Evolutionary conservation across 64 coral and sea anemone species (phyloP).

Genomic region (Platygyra sinensis): DNA sequence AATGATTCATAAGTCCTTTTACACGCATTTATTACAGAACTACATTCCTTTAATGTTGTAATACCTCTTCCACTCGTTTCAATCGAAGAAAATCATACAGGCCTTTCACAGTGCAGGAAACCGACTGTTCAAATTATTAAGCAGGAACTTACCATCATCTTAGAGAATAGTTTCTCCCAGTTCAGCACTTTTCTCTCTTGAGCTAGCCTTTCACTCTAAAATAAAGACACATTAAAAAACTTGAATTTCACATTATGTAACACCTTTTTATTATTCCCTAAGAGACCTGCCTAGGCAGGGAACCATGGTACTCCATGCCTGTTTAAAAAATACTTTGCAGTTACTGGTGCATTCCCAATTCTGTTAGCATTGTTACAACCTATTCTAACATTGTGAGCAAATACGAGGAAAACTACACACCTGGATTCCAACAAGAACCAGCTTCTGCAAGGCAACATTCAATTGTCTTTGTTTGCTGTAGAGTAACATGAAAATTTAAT

Average conservation of each 20-base stretch:
- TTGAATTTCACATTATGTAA: too few relatives aligned
- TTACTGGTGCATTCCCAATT: too few relatives aligned
- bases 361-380: neutral
- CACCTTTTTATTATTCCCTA: too few relatives aligned
- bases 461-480: constrained; percentile 95
- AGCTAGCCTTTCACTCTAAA: constrained; percentile 86
- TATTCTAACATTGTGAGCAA: neutral
- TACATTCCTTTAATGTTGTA: too few relatives aligned
- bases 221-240: neutral
- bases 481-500: neutral
- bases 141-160: constrained; percentile 88
- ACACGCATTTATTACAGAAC: too few relatives aligned
- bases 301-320: too few relatives aligned
- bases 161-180: constrained; percentile 97
- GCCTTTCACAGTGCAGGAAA: too few relatives aligned
- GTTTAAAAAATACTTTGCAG: too few relatives aligned
- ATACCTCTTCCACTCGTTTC: too few relatives aligned
- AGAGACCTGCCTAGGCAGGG: too few relatives aligned
- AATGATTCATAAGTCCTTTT: too few relatives aligned
- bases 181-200: constrained; percentile 92
- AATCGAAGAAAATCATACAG: too few relatives aligned
- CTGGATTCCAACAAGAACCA: constrained; percentile 96
- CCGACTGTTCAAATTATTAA: neutral
- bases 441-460: constrained; percentile 94
- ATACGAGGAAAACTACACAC: constrained; percentile 32